Evolutionary conservation across 2,113 vertebrate genomes (phyloP).

Genomic region (Phainopepla nitens): DNA sequence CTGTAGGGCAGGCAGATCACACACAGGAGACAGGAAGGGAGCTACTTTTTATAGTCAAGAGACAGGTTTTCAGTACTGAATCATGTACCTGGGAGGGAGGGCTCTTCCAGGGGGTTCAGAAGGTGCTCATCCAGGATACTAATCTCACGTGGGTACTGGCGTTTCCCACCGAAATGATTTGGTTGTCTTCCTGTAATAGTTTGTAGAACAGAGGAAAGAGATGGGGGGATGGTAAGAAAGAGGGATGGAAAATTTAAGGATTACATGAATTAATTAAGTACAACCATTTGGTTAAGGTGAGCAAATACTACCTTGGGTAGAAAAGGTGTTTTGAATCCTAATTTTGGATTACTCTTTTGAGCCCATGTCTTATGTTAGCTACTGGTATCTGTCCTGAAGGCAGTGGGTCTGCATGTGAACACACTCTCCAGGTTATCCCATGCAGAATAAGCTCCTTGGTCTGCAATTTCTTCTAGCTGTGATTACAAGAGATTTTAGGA

Average conservation of each 20-base stretch:
- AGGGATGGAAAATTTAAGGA: not conserved
- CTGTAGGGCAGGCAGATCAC: not conserved
- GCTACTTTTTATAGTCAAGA: not conserved
- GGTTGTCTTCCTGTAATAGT: constrained; percentile 36
- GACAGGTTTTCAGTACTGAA: not conserved
- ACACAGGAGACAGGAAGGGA: not conserved
- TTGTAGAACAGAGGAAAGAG: not conserved
- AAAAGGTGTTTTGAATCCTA: not conserved
- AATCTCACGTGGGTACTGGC: constrained; percentile 39
- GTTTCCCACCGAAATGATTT: constrained; percentile 42
- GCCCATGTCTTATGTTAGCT: not conserved
- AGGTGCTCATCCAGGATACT: constrained; percentile 56
- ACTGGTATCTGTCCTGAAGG: not conserved
- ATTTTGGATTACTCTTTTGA: not conserved
- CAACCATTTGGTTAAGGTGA: not conserved
- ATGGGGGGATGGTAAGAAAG: not conserved
- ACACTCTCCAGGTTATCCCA: not conserved
- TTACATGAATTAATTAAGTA: not conserved
- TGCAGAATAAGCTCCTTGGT: not conserved
- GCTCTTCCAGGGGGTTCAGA: constrained; percentile 79
- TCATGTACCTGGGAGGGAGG: constrained; percentile 78
- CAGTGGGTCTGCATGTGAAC: not conserved
- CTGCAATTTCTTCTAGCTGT: not conserved
- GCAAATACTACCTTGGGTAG: not conserved
- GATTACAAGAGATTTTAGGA: not conserved